phyloP scores from a whole-genome alignment of 2,113 vertebrate species.

The Polypterus bichir region DNA sequence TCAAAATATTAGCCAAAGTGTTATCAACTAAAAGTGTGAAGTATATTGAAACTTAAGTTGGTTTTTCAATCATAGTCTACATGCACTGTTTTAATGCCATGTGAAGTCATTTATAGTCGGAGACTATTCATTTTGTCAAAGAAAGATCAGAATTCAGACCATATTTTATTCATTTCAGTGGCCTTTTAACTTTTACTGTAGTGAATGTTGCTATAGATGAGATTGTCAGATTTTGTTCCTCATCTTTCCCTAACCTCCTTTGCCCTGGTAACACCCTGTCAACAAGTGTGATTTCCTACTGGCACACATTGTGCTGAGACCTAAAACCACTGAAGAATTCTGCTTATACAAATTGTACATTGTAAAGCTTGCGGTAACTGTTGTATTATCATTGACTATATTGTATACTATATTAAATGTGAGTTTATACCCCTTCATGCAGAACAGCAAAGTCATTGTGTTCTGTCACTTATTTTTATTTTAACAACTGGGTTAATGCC shows the following conservation, averaged over 20 bases:
- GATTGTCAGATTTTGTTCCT: conserved; percentile 25
- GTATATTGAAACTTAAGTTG: conserved; percentile 53
- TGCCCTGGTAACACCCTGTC: conserved; percentile 44
- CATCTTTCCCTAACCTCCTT: conserved; percentile 3
- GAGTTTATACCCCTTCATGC: conserved; percentile 75
- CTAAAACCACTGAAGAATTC: conserved; percentile 95
- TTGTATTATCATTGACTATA: conserved; percentile 58
- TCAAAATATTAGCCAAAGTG: conserved; percentile 73
- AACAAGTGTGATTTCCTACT: conserved; percentile 70
- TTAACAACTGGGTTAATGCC: conserved; percentile 45
- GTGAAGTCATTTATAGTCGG: conserved; percentile 64
- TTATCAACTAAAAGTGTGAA: conserved; percentile 55
- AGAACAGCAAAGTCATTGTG: conserved; percentile 51
- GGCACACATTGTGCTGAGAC: conserved; percentile 73
- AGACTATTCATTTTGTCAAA: conserved; percentile 41
- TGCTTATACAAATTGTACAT: conserved; percentile 95
- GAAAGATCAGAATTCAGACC: conserved; percentile 47
- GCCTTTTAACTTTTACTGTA: conserved; percentile 72
- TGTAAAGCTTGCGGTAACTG: conserved; percentile 77
- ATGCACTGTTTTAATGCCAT: conserved; percentile 80
- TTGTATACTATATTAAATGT: conserved; percentile 68
- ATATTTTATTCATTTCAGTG: conserved; percentile 94
- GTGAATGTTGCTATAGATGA: conserved; percentile 38
- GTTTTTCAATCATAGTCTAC: conserved; percentile 63
- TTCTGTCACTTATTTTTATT: conserved; percentile 55